A percentile compares a stretch with the other conserved stretches of the same genome.
Conservation (phyloP, 2,888 invertebrate genomes). For the Megalurothrips usitatus region DNA sequence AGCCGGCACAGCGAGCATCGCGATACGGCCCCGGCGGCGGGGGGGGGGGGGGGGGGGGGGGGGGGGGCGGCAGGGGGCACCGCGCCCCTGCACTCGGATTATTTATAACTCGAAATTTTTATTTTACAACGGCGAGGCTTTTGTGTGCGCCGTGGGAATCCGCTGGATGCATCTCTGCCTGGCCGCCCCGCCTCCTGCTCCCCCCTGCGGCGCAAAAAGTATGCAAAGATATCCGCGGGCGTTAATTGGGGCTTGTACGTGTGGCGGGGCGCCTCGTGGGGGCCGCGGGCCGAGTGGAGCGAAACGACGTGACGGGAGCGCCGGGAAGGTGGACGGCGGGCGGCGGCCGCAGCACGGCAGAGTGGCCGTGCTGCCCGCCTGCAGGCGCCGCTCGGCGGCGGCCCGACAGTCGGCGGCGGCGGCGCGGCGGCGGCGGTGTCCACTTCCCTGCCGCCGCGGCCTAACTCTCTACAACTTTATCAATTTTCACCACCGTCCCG, state of each 20-base stretch:
- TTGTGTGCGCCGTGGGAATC: slow-evolving; percentile 1
- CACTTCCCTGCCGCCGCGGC: no score
- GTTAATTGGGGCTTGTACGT: not conserved
- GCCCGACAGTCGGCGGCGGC: no score
- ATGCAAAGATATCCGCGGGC: not conserved
- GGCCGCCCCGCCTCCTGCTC: no score
- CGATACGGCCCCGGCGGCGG: not conserved
- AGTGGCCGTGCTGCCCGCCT: no score
- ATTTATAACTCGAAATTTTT: no score
- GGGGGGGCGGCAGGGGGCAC: not conserved
- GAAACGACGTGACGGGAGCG: not conserved
- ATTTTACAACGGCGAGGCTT: not conserved
- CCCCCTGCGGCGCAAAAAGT: no score
- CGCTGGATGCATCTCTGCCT: not conserved
- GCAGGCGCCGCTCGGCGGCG: no score
- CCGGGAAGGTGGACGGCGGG: no score
- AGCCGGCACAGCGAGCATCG: not conserved
- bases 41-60: not conserved
- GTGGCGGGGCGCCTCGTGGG: not conserved
- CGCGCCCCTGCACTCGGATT: not conserved
- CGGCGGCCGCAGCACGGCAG: no score
- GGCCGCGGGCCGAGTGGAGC: not conserved
- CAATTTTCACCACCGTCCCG: not conserved
- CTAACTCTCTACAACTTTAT: no score
- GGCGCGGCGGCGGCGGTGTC: no score